Percentiles rank a stretch among this genome's conserved stretches.
Conservation (phyloP, 2,797 vertebrate species). For the Mormyrus hasselquistii region DNA sequence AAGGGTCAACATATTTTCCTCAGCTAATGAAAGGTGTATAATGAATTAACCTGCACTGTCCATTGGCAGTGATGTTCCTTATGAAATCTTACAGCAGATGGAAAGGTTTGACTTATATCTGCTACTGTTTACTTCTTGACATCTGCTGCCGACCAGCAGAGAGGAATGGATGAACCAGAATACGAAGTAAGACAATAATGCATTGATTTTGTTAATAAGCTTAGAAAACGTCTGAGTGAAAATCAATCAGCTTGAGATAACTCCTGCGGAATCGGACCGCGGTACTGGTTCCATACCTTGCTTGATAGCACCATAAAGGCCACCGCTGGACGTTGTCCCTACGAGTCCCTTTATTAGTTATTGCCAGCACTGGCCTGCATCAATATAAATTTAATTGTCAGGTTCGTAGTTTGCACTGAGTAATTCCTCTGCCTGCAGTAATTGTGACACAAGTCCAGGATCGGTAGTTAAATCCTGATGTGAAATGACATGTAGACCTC, state of each 20-base stretch:
- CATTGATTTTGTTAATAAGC: background rate
- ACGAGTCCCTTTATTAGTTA: background rate
- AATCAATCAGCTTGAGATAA: background rate
- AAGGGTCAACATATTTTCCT: background rate
- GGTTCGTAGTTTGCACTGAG: background rate
- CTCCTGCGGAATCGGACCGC: background rate
- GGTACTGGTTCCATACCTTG: background rate
- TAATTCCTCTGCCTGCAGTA: background rate
- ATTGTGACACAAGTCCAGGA: background rate
- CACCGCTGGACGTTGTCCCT: background rate
- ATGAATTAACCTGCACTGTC: slow-evolving; percentile 35
- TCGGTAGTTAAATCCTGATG: background rate
- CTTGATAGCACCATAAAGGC: background rate
- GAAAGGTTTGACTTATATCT: background rate
- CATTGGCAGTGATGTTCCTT: slow-evolving; percentile 40
- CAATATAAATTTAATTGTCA: background rate
- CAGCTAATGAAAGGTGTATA: background rate
- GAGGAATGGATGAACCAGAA: background rate
- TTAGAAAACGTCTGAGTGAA: background rate
- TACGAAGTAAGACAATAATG: background rate
- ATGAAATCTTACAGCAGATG: slow-evolving; percentile 25
- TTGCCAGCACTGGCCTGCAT: background rate
- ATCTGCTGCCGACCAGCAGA: background rate
- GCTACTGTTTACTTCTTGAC: background rate
- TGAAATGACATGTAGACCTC: background rate